These are phyloP conservation scores for Balaeniceps rex DNA, from an alignment of 2,113 vertebrate species.

Conservation along the genomic window DNA sequence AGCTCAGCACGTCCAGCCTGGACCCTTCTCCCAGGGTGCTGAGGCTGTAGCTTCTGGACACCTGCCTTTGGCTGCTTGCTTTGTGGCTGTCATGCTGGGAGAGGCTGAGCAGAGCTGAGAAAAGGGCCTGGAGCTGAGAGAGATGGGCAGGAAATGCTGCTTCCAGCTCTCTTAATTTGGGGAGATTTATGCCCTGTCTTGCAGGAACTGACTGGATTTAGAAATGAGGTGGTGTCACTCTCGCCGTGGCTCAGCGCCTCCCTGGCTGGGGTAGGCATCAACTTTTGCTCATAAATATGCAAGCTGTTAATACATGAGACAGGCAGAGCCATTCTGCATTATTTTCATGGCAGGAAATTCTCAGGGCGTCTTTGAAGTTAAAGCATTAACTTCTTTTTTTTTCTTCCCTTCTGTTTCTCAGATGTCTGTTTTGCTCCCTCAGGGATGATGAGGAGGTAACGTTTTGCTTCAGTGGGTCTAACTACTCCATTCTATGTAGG, in stretches of 20 bases:
- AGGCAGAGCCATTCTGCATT: background rate
- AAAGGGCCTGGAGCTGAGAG: background rate
- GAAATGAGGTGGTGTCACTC: background rate
- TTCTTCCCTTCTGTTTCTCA: background rate
- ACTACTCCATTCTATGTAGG: background rate
- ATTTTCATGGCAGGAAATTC: background rate
- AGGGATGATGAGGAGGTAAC: background rate
- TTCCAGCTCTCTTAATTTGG: background rate
- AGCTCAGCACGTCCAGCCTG: background rate
- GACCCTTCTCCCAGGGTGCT: background rate
- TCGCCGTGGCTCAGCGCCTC: background rate
- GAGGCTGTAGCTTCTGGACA: background rate
- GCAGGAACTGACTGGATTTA: background rate
- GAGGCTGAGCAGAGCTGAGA: background rate
- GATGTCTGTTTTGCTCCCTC: background rate
- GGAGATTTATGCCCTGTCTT: background rate
- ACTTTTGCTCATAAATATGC: constrained; percentile 37
- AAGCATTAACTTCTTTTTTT: background rate
- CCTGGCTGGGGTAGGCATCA: background rate
- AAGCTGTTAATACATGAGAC: background rate
- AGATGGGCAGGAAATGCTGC: background rate
- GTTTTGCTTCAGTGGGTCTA: constrained; percentile 13
- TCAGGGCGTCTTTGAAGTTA: constrained; percentile 30
- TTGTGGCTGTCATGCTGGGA: background rate
- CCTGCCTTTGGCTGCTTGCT: background rate